Evolutionary conservation across 2,888 invertebrate species (phyloP), one percentile per base, ranked within the genome.

Genomic region (Strigamia maritima): DNA sequence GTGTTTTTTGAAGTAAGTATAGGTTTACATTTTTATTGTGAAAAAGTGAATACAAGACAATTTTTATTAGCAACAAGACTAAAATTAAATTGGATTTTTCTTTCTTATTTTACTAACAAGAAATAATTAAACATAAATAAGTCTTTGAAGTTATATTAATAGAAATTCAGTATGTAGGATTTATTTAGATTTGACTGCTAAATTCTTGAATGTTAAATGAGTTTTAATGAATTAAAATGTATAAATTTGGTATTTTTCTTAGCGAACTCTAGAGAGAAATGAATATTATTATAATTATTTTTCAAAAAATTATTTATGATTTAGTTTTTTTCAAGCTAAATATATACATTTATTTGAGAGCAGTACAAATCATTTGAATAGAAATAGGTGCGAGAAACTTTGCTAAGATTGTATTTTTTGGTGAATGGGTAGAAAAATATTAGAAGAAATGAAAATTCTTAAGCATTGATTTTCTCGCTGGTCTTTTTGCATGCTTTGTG

Each of bases 1-100:
- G 85, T 95, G 24, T 86, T 92, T 80, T 86, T 93, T 83, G 94
- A 97, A 88, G 91, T 91, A 85, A 86, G 85, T 77, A 44, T 10
- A 19, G 3, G 12, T 40, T 40, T n/a, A 1, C 2, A 2, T 7
- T 70, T 70, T 26, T 19, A 70, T n/a, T n/a, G n/a, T n/a, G n/a
- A n/a, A n/a, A n/a, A n/a, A n/a, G n/a, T n/a, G n/a, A n/a, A n/a
- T n/a, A n/a, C n/a, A n/a, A n/a, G n/a, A n/a, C n/a, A n/a, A n/a
- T n/a, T n/a, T n/a, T n/a, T n/a, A n/a, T n/a, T n/a, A n/a, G n/a
- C n/a, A n/a, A n/a, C n/a, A n/a, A n/a, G n/a, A n/a, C n/a, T 70
- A 19, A 70, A 1, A 8, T 70, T 14, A 70, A 70, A 8, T 70
- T n/a, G 8, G 4, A 10, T 6, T 2, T n/a, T n/a, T 14, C 2